These are phyloP conservation scores for Galbula dea DNA, from an alignment of 2,113 vertebrate genomes.

Conservation along the genomic window DNA sequence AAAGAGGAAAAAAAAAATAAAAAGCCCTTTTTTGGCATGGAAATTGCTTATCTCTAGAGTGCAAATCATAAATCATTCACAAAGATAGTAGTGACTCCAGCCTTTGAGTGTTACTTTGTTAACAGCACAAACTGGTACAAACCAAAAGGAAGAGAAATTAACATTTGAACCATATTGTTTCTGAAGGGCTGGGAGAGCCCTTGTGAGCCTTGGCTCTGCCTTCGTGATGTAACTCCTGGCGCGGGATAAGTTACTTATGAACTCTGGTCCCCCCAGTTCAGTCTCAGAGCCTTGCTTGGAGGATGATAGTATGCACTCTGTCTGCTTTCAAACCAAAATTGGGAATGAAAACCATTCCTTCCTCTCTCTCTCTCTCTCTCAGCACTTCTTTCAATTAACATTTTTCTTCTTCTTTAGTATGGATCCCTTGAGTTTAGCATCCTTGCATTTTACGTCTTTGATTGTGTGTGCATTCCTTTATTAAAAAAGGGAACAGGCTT, in stretches of 20 bases:
- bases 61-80: conserved; percentile 74
- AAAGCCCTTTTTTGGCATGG: conserved; percentile 47
- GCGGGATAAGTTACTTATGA: background rate
- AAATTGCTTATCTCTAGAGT: conserved; percentile 65
- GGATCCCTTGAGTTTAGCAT: conserved; percentile 48
- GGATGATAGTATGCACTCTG: background rate
- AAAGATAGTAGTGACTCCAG: conserved; percentile 62
- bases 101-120: conserved; percentile 68
- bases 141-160: conserved; percentile 67
- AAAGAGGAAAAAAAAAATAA: background rate
- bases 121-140: conserved; percentile 60
- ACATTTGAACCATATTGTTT: conserved; percentile 62
- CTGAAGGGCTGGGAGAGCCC: conserved; percentile 31
- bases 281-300: background rate
- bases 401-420: conserved; percentile 15
- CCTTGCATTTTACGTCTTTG: conserved; percentile 19
- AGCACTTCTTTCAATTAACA: conserved; percentile 34
- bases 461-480: conserved; percentile 31
- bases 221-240: background rate
- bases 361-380: background rate
- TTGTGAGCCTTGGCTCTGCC: background rate
- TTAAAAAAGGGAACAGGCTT: conserved; percentile 2
- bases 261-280: background rate
- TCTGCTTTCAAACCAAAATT: conserved; percentile 36
- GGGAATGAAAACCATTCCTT: conserved; percentile 14